Evolutionary conservation across 2,113 vertebrate species (phyloP), one percentile per base, ranked within the genome.

Genomic region (Hystrix brachyura): DNA sequence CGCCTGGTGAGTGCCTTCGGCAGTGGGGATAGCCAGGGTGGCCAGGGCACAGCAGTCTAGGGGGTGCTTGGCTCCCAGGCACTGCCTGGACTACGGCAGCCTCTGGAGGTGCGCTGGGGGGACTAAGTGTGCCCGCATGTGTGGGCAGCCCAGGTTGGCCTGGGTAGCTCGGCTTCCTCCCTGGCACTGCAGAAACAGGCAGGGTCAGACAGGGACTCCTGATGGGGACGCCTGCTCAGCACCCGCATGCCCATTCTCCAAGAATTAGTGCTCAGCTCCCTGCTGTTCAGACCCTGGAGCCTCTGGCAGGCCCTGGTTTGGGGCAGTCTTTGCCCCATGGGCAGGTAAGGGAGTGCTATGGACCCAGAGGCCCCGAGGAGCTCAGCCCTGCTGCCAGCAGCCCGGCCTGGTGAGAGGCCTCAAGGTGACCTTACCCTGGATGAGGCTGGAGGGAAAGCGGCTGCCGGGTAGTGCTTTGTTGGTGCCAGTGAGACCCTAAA

Each of bases 1-100:
- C 99, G 99, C 76, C 99, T 99, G 99, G 99, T 99, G 99, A 99
- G 99, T 97, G 43, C 0, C 7, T 7, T 34, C 0, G 13, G 53
- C 0, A 0, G 19, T 3, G 29, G 48, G 43, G 32, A 15, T 14
- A 17, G 82, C 82, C 81, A 43, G 43, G 38, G 55, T 4, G 29
- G 43, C 13, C 38, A 19, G 53, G 57, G 53, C 15, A 2, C 29
- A 1, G 46, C 51, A 10, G 13, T 38, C 38, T 38, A 55, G 46
- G 27, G 4, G 23, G 38, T 5, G 34, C 25, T 10, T 34, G 19
- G 38, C 38, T 71, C 23, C 32, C 84, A 38, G 10, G 23, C 7
- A 19, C 53, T 18, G 13, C 51, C 64, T 13, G 25, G 15, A 5
- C 76, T 34, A 5, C 8, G 10, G n/a, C 19, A 19, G 19, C 11